These are phyloP conservation scores for Trichosurus vulpecula DNA, from an alignment of 2,797 vertebrate species.

Conservation along the genomic window DNA sequence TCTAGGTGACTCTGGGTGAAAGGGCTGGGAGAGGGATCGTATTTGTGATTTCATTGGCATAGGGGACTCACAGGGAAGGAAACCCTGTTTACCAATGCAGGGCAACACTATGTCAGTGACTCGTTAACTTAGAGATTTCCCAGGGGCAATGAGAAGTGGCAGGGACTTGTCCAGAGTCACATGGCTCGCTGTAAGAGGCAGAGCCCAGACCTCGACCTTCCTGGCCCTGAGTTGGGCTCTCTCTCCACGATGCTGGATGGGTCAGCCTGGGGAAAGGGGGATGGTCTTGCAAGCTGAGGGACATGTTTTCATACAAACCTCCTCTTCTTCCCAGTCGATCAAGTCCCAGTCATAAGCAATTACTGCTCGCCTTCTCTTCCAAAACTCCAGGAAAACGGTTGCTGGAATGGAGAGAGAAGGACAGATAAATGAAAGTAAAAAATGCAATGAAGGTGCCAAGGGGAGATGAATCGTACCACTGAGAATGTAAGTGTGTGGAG, in stretches of 20 bases:
- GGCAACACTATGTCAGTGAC: background rate
- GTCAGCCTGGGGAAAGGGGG: background rate
- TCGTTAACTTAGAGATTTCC: background rate
- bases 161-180: background rate
- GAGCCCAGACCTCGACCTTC: background rate
- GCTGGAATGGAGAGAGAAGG: conserved; percentile 84
- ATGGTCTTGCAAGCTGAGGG: background rate
- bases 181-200: background rate
- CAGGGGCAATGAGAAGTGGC: background rate
- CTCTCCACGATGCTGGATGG: background rate
- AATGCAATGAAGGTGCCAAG: background rate
- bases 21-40: background rate
- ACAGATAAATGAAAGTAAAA: conserved; percentile 54
- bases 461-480: background rate
- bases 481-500: background rate
- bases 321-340: conserved; percentile 97
- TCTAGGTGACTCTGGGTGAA: background rate
- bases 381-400: conserved; percentile 96
- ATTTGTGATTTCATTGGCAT: background rate
- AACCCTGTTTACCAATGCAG: background rate
- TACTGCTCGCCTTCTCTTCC: conserved; percentile 94
- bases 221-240: background rate
- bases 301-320: conserved; percentile 85
- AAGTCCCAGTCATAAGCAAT: conserved; percentile 97
- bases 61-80: background rate